A percentile compares a stretch with the other conserved stretches of the same genome.
phyloP scores from a whole-genome alignment of 2,888 invertebrate species.

The Idaea dimidiata region DNA sequence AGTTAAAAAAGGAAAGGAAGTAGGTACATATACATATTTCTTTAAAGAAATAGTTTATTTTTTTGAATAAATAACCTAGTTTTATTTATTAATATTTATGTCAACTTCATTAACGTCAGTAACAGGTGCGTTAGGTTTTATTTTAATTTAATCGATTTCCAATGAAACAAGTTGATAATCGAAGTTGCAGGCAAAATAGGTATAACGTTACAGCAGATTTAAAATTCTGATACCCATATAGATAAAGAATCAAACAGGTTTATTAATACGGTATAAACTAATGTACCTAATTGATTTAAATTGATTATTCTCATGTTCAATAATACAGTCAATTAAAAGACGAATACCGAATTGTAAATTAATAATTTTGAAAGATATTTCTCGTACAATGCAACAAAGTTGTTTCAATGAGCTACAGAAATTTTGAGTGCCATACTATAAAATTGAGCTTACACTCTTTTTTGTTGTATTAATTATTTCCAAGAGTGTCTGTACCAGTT shows the following conservation, averaged over 20 bases:
- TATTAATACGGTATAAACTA: background rate
- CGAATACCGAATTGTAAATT: background rate
- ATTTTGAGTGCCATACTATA: too few relatives aligned
- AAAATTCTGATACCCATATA: constrained; percentile 53
- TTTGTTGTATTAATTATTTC: too few relatives aligned
- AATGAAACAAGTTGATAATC: background rate
- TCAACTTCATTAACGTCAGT: background rate
- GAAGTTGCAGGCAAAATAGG: constrained; percentile 7
- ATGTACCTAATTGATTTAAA: constrained; percentile 31
- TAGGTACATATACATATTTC: too few relatives aligned
- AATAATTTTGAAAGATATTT: background rate
- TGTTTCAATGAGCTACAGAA: background rate
- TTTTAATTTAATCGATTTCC: background rate
- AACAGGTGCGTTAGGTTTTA: background rate
- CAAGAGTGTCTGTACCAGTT: too few relatives aligned
- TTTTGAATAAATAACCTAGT: too few relatives aligned
- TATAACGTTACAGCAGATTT: constrained; percentile 47
- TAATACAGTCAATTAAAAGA: background rate
- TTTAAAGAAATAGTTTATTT: too few relatives aligned
- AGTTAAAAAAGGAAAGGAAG: too few relatives aligned
- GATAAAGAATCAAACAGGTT: constrained; percentile 44
- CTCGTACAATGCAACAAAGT: background rate
- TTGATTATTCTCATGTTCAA: constrained; percentile 17
- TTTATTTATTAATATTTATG: background rate
- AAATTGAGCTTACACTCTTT: too few relatives aligned